Base-by-base conservation (phyloP, 2,113 vertebrate species). In the Cryptoleucopteryx plumbea region DNA sequence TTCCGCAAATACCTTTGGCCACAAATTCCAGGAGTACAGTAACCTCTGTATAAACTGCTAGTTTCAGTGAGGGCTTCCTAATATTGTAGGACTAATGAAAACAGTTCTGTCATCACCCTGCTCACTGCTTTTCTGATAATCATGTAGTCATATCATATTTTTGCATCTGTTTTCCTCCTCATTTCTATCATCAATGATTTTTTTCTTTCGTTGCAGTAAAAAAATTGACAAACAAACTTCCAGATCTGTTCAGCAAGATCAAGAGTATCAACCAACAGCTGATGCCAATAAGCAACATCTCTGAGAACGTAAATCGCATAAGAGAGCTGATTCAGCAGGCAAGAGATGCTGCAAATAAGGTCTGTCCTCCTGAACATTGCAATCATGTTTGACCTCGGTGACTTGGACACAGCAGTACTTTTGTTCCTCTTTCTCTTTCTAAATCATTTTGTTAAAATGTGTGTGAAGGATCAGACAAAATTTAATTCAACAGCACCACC, bases 321-420 rank as follows among this genome's bases (percentile, higher is more conserved):
- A 98, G 99, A 90, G 99, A 99, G 48, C 98, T 99, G 56, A 99
- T 99, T 75, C 98, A 99, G 91, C 98, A 99, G 78, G 99, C 99
- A 19, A 98, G 99, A 72, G 99, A 99, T 40, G 99, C 99, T 58
- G 99, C 99, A 12, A 99, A 99, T 90, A 99, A 98, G 99, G 99
- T 99, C 43, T 79, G 95, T 96, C 47, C 78, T 96, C 43, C 78
- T 82, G 59, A 81, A 75, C 58, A n/a, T 0, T 67, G 40, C 62
- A 79, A 14, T 72, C 31, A 8, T 80, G 20, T 15, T 82, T 89
- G 40, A 48, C 58, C 34, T 50, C 40, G 74, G 43, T 84, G 34
- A 23, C 45, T 56, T 80, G 40, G 42, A 53, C 31, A 48, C 23
- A 86, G 48, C 31, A 78, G 32, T 47, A 38, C 56, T 85, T 85